Evolutionary conservation across 1,140 invertebrate species (phyloP).

Genomic region (Penaeus indicus): DNA sequence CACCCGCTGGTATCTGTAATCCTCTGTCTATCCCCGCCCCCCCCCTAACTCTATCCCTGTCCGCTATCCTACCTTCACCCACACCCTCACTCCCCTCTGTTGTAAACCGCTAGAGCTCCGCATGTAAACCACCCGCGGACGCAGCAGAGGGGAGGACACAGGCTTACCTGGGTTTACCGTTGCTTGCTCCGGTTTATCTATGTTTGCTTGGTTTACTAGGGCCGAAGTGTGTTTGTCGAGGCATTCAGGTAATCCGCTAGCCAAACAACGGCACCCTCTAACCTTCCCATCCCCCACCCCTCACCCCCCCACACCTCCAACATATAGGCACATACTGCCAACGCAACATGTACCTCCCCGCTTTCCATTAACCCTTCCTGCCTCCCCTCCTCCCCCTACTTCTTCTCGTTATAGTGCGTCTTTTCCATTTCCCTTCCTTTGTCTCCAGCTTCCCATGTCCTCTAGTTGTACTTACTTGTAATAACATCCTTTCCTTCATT

Average conservation of each 20-base stretch:
- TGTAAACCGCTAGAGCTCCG: no score
- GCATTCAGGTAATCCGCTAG: constrained; percentile 50
- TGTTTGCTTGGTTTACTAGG: constrained; percentile 41
- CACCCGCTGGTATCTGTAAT: no score
- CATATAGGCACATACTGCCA: no score
- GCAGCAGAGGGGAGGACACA: constrained; percentile 32
- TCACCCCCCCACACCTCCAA: background rate
- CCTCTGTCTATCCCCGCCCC: no score
- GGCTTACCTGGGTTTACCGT: constrained; percentile 50
- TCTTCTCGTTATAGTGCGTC: background rate
- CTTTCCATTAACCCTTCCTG: background rate
- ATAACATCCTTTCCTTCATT: constrained; percentile 2
- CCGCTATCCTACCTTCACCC: no score
- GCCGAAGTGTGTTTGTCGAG: constrained; percentile 47
- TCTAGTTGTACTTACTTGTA: background rate
- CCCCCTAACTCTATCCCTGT: no score
- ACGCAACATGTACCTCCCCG: background rate
- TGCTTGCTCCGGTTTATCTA: constrained; percentile 37
- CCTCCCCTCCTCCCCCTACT: background rate
- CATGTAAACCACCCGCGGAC: no score
- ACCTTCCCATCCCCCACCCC: background rate
- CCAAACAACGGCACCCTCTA: constrained; percentile 30
- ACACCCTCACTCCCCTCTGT: no score
- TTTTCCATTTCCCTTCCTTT: no score
- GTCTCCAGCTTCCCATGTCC: no score